These are phyloP conservation scores for Muscina levida DNA, from an alignment of 2,888 invertebrate species.

Conservation along the genomic window DNA sequence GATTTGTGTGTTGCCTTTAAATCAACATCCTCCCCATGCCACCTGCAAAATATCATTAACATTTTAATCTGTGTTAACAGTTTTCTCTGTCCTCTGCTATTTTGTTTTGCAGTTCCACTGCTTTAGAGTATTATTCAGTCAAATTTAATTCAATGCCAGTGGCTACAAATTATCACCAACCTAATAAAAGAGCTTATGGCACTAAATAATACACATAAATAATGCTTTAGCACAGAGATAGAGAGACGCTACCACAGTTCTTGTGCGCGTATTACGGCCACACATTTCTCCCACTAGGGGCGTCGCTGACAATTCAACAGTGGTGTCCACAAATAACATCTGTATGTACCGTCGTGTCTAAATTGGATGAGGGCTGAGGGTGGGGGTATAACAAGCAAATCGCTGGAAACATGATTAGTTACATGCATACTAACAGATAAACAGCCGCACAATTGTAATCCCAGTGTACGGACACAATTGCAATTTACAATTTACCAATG, in stretches of 20 bases:
- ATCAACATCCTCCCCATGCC: too few species aligned
- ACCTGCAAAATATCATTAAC: constrained; percentile 7
- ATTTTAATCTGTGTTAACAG: constrained; percentile 5
- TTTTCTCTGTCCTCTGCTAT: background rate
- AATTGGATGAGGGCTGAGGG: too few species aligned
- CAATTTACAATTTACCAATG: too few species aligned
- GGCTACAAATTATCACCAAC: constrained; percentile 49
- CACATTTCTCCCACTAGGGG: too few species aligned
- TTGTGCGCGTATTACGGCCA: too few species aligned
- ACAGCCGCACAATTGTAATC: too few species aligned
- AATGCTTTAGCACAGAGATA: constrained; percentile 14
- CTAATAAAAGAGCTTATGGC: constrained; percentile 47
- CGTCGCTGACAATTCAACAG: background rate
- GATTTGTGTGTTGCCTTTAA: too few species aligned
- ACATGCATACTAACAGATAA: too few species aligned
- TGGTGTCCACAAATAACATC: constrained; percentile 21
- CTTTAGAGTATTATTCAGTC: background rate
- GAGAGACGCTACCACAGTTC: background rate
- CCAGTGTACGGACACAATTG: too few species aligned
- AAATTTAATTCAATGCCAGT: constrained; percentile 44
- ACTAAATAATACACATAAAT: constrained; percentile 42
- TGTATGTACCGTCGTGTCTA: too few species aligned
- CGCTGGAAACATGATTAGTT: too few species aligned
- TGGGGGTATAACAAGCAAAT: too few species aligned
- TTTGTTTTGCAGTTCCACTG: background rate